Percentiles rank a stretch among this genome's conserved stretches.
Conservation (phyloP, 2,888 invertebrate genomes). For the Drosophila lutescens region DNA sequence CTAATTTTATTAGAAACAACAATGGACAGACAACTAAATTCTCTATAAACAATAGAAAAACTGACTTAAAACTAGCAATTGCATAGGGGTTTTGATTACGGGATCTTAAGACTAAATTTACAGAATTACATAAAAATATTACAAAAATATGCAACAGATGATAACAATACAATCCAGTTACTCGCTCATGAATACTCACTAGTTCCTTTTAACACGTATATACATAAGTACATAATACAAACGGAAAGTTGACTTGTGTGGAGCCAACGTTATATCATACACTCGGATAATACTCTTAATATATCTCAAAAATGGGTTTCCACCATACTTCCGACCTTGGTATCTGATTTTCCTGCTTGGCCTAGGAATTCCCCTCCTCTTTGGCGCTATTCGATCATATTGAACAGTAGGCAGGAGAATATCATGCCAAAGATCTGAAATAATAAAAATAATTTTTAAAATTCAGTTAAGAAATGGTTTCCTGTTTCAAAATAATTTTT, state of each 20-base stretch:
- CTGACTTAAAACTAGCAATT: constrained; percentile 38
- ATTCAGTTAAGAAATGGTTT: no score
- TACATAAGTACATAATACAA: constrained; percentile 49
- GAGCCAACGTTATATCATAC: constrained; percentile 45
- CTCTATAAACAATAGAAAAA: constrained; percentile 29
- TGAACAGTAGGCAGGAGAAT: constrained; percentile 93
- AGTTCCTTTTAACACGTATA: constrained; percentile 31
- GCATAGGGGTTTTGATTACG: constrained; percentile 14
- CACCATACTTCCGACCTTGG: constrained; percentile 11
- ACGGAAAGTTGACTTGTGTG: constrained; percentile 23
- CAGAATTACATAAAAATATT: constrained; percentile 45
- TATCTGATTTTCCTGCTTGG: constrained; percentile 6
- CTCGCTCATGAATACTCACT: constrained; percentile 39
- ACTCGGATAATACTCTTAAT: constrained; percentile 66
- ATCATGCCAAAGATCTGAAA: constrained; percentile 92
- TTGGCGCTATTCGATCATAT: constrained; percentile 89
- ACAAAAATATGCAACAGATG: constrained; percentile 56
- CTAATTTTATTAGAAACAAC: constrained; percentile 43
- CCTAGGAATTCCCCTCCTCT: constrained; percentile 17
- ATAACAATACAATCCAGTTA: constrained; percentile 48
- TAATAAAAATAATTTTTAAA: constrained; percentile 40
- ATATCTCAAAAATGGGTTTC: constrained; percentile 47
- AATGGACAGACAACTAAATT: constrained; percentile 37
- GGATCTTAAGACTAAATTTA: constrained; percentile 47
- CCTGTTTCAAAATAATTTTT: no score